Percentiles rank a stretch among this genome's conserved stretches.
Evolutionary conservation across 2,888 invertebrate genomes (phyloP).

Genomic region (Cosmorhoe ocellata): DNA sequence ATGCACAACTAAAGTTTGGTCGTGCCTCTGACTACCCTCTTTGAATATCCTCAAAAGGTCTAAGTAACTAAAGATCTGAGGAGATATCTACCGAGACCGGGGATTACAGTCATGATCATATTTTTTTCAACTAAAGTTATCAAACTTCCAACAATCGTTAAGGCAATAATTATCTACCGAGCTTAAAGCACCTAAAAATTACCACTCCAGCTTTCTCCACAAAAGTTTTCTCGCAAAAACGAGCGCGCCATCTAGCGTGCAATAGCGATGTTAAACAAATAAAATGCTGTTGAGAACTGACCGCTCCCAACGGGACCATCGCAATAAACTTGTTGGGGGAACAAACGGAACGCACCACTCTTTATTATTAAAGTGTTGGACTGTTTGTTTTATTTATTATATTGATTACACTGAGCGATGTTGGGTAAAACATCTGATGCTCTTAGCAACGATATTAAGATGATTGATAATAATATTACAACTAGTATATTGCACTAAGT

Average conservation of each 20-base stretch:
- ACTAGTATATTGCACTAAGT: too few relatives aligned
- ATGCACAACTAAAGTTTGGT: too few relatives aligned
- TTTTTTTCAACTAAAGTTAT: background rate
- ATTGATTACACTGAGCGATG: background rate
- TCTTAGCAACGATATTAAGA: too few relatives aligned
- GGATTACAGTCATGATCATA: too few relatives aligned
- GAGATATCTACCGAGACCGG: too few relatives aligned
- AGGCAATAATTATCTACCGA: background rate
- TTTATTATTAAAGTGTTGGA: constrained; percentile 21
- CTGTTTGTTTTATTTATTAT: background rate
- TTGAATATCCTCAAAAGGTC: too few relatives aligned
- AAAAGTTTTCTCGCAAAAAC: constrained; percentile 21
- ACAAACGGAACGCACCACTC: constrained; percentile 16
- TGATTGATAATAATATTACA: too few relatives aligned
- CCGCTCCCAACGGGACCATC: constrained; percentile 50
- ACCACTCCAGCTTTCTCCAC: constrained; percentile 5
- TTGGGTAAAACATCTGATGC: too few relatives aligned
- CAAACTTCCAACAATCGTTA: constrained; percentile 1
- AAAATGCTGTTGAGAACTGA: constrained; percentile 40
- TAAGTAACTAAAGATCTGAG: too few relatives aligned
- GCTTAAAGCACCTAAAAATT: constrained; percentile 9
- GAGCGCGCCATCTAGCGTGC: constrained; percentile 25
- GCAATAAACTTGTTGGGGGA: constrained; percentile 48
- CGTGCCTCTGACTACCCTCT: too few relatives aligned
- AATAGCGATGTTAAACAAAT: constrained; percentile 40